These are phyloP conservation scores for Vanacampus margaritifer DNA, from an alignment of 2,113 vertebrate species.

Conservation along the genomic window DNA sequence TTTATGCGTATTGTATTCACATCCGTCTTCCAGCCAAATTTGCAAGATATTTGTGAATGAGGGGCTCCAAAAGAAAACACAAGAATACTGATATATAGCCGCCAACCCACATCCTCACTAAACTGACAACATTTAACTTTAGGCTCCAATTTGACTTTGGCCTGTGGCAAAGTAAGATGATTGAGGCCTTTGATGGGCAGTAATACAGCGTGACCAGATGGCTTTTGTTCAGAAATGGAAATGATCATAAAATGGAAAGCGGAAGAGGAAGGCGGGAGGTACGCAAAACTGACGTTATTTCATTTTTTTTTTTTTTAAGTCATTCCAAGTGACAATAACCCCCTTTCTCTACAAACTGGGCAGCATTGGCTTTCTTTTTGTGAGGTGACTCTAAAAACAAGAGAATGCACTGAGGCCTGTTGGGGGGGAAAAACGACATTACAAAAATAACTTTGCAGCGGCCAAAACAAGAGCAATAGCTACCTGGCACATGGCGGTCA, in stretches of 20 bases:
- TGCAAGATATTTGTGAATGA: constrained; percentile 49
- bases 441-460: constrained; percentile 18
- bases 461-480: constrained; percentile 24
- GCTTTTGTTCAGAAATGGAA: constrained; percentile 62
- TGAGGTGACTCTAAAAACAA: constrained; percentile 3
- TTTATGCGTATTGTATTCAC: constrained; percentile 27
- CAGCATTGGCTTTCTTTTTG: neutral
- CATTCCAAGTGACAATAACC: constrained; percentile 34
- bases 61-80: constrained; percentile 49
- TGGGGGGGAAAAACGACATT: neutral
- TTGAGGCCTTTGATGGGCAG: constrained; percentile 68
- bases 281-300: constrained; percentile 63
- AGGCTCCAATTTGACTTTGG: constrained; percentile 53
- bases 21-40: constrained; percentile 31
- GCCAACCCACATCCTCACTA: constrained; percentile 53
- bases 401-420: constrained; percentile 1
- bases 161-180: constrained; percentile 62
- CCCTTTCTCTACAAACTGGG: constrained; percentile 1
- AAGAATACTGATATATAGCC: constrained; percentile 47
- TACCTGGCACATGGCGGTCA: constrained; percentile 30
- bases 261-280: constrained; percentile 59
- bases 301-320: no score
- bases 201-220: constrained; percentile 61
- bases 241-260: constrained; percentile 54
- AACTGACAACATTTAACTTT: constrained; percentile 52